Percentiles rank a stretch among this genome's conserved stretches.
phyloP scores from a whole-genome alignment of 2,113 vertebrate genomes.

The Mastomys natalensis region DNA sequence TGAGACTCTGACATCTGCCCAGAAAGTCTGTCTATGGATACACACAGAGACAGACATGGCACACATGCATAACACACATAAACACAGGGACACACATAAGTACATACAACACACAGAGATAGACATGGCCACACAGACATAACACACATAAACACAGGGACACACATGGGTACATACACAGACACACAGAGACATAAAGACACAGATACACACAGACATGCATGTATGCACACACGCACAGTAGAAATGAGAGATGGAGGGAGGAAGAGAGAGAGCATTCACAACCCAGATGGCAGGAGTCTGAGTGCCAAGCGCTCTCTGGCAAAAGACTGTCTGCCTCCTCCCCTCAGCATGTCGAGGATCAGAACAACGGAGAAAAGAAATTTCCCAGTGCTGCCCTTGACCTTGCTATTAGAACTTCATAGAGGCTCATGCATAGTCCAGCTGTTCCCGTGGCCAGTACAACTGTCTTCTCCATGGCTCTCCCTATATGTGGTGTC shows the following conservation, averaged over 20 bases:
- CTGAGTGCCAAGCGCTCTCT: slow-evolving; percentile 59
- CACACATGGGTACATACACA: not conserved
- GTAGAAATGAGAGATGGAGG: not conserved
- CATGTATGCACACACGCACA: not conserved
- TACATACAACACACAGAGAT: not conserved
- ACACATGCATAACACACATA: not conserved
- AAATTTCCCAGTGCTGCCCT: not conserved
- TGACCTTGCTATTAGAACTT: not conserved
- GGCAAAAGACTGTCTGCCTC: slow-evolving; percentile 50
- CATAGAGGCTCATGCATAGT: not conserved
- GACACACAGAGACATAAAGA: not conserved
- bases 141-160: not conserved
- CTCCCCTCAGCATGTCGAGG: not conserved
- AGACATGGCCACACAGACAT: not conserved
- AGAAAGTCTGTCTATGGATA: slow-evolving; percentile 15
- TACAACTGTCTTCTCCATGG: not conserved
- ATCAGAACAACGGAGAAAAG: slow-evolving; percentile 46
- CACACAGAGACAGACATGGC: not conserved
- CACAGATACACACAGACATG: not conserved
- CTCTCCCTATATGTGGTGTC: not conserved
- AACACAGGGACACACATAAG: not conserved
- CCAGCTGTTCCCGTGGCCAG: not conserved
- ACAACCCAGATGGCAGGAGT: slow-evolving; percentile 56
- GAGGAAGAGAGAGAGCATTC: slow-evolving; percentile 1
- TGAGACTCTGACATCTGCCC: slow-evolving; percentile 7